Percentiles rank a stretch among this genome's conserved stretches.
Evolutionary conservation across 2,113 vertebrate genomes (phyloP).

Genomic region (Halichoeres trimaculatus): DNA sequence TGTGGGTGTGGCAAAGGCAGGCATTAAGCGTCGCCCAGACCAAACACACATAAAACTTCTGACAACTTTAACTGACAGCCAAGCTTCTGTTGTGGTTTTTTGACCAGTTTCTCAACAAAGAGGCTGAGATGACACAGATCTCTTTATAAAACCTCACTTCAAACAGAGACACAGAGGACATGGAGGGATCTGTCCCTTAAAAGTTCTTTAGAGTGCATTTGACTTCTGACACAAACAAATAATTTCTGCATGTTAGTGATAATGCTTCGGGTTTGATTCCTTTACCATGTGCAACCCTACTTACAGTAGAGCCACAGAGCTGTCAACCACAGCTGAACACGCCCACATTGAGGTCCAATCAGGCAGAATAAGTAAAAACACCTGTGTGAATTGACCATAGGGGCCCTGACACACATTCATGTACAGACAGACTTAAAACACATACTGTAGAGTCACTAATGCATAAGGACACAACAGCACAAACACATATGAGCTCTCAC

Average conservation of each 20-base stretch:
- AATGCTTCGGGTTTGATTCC: not conserved
- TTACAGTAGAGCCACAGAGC: not conserved
- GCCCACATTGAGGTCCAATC: slow-evolving; percentile 28
- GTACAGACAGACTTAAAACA: slow-evolving; percentile 33
- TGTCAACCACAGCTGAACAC: slow-evolving; percentile 20
- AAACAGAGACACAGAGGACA: too few relatives aligned
- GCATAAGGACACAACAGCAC: slow-evolving; percentile 39
- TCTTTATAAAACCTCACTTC: too few relatives aligned
- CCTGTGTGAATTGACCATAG: slow-evolving; percentile 33
- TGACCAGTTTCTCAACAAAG: too few relatives aligned
- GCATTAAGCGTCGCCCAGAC: too few relatives aligned
- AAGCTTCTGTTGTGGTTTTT: too few relatives aligned
- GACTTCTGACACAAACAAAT: not conserved
- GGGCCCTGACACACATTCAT: not conserved
- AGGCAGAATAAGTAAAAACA: slow-evolving; percentile 64
- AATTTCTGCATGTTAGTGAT: not conserved
- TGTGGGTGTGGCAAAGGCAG: too few relatives aligned
- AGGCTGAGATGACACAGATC: too few relatives aligned
- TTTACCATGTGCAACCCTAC: not conserved
- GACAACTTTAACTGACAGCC: too few relatives aligned
- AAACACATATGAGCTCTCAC: not conserved
- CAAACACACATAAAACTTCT: too few relatives aligned
- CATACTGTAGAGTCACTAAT: slow-evolving; percentile 39
- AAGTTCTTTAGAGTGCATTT: not conserved
- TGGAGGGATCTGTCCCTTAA: too few relatives aligned